Percentiles rank a stretch among this genome's conserved stretches.
These are phyloP conservation scores for Drosophila elegans DNA, from an alignment of 1,140 invertebrate genomes.

Conservation along the genomic window DNA sequence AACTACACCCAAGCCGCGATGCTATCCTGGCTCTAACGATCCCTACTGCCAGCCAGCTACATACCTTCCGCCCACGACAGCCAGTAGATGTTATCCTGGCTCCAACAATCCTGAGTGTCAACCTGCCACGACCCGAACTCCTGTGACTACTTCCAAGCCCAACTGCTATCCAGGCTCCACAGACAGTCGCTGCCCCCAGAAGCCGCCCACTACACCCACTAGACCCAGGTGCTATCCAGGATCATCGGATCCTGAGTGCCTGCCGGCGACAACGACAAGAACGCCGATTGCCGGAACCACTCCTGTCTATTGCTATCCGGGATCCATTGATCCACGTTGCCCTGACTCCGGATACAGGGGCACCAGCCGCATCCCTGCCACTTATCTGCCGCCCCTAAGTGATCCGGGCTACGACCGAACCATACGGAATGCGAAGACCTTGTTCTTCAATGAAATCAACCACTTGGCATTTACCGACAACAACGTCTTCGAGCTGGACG, in stretches of 20 bases:
- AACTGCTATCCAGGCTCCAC: slow-evolving; percentile 36
- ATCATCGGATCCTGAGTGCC: slow-evolving; percentile 76
- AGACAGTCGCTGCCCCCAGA: slow-evolving; percentile 37
- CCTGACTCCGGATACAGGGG: slow-evolving; percentile 85
- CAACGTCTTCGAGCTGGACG: slow-evolving; percentile 71
- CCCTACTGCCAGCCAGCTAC: slow-evolving; percentile 71
- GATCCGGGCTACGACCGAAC: slow-evolving; percentile 69
- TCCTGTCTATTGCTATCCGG: slow-evolving; percentile 86
- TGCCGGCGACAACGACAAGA: slow-evolving; percentile 19
- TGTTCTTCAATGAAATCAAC: slow-evolving; percentile 73
- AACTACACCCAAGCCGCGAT: slow-evolving; percentile 44
- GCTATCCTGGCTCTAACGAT: slow-evolving; percentile 82
- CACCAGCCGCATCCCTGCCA: slow-evolving; percentile 86
- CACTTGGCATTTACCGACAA: slow-evolving; percentile 65
- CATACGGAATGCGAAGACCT: slow-evolving; percentile 58
- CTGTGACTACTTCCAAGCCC: slow-evolving; percentile 5
- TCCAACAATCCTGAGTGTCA: slow-evolving; percentile 78
- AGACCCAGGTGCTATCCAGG: slow-evolving; percentile 77
- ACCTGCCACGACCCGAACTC: slow-evolving; percentile 10
- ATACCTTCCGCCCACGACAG: slow-evolving; percentile 26
- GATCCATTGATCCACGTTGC: slow-evolving; percentile 87
- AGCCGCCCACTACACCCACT: slow-evolving; percentile 27
- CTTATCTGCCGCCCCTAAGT: slow-evolving; percentile 86
- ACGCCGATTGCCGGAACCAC: slow-evolving; percentile 84
- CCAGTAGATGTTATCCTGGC: slow-evolving; percentile 27